Evolutionary conservation across 2,113 vertebrate species (phyloP), one percentile per base, ranked within the genome.

Genomic region (Peromyscus polionotus): DNA sequence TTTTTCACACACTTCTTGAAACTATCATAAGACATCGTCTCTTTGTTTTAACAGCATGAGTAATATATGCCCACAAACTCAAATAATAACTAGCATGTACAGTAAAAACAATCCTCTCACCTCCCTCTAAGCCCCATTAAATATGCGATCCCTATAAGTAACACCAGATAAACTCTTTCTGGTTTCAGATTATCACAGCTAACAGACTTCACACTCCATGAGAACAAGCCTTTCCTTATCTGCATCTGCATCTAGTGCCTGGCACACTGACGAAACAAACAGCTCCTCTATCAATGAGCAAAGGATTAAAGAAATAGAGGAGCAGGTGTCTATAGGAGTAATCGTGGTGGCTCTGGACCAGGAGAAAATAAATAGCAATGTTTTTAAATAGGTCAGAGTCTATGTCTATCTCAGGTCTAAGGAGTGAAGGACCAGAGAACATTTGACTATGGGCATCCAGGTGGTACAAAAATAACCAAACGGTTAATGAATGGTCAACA

Each of bases 81-180:
- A 96, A 95, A 90, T 9, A 91, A 48, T 63, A 92, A 48, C 39
- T 85, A 92, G 7, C 67, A 91, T 26, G 72, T 11, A 79, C 24
- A 73, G 19, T 93, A 76, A 94, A 88, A 94, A 61, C 36, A 86
- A 57, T 86, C 76, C 31, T 93, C 65, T 39, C 84, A 68, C 61
- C 42, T 65, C 75, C 79, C 61, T 89, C 48, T 76, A 54, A 57
- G 3, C 75, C 20, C 45, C 39, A 2, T 54, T 63, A 95, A 70
- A 24, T 45, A 94, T 61, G 33, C n/a, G n/a, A 17, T 85, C 93
- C 83, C 81, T 86, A 54, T n/a, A 72, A 10, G 93, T 67, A 79
- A 80, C 28, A 77, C 2, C 2, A 5, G 3, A 67, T 1, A 57
- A 3, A 54, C 9, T 9, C 31, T 68, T 87, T 93, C 19, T 7